phyloP scores from a whole-genome alignment of 2,797 vertebrate species.

The Triplophysa yarkandensis region DNA sequence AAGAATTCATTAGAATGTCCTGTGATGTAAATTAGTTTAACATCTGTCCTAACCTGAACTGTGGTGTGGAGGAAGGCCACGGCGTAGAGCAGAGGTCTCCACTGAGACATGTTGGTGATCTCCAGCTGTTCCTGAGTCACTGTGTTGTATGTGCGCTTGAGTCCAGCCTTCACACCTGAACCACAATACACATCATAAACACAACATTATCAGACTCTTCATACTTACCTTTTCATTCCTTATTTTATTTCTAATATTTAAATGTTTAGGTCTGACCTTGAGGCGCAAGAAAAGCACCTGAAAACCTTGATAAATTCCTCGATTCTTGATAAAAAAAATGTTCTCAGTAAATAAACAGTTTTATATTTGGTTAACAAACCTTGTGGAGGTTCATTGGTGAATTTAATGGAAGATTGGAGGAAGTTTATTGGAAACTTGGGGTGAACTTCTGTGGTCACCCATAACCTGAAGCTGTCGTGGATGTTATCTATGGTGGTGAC shows the following conservation, averaged over 20 bases:
- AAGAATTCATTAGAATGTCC: background rate
- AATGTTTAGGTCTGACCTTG: background rate
- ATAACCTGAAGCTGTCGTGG: constrained; percentile 75
- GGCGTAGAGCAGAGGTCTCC: constrained; percentile 82
- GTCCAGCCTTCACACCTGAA: constrained; percentile 83
- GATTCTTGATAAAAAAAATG: background rate
- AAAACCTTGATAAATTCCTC: too few species aligned
- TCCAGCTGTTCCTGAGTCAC: constrained; percentile 82
- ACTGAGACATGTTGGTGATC: constrained; percentile 78
- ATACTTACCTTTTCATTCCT: background rate
- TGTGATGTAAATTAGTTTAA: background rate
- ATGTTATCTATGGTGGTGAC: constrained; percentile 68
- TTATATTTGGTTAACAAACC: constrained; percentile 62
- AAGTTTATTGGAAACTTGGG: constrained; percentile 82
- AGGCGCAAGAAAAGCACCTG: too few species aligned
- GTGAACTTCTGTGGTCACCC: constrained; percentile 84
- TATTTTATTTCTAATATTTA: background rate
- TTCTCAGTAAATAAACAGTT: background rate
- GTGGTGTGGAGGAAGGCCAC: constrained; percentile 86
- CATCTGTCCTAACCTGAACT: constrained; percentile 74
- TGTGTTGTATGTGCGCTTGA: constrained; percentile 80
- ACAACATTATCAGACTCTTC: background rate
- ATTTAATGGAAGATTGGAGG: constrained; percentile 86
- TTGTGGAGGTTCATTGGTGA: constrained; percentile 86
- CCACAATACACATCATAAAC: background rate